These are phyloP conservation scores for Suncus etruscus DNA, from an alignment of 2,113 vertebrate genomes.

Conservation along the genomic window DNA sequence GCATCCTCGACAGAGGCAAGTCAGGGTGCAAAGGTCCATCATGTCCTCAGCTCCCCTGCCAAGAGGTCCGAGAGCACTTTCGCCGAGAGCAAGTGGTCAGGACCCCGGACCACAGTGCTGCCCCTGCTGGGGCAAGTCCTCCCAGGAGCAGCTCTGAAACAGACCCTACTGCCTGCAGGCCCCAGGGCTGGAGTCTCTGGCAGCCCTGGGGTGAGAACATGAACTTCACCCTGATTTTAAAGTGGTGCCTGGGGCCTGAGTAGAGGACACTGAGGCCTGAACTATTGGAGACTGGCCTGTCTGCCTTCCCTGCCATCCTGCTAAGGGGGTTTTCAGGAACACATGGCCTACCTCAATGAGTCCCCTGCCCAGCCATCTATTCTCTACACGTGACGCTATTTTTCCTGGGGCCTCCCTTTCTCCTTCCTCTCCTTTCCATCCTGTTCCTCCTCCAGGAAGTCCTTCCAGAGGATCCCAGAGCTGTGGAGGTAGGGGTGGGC, in stretches of 20 bases:
- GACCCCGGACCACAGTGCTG: not conserved
- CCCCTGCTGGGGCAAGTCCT: not conserved
- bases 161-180: not conserved
- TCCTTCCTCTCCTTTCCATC: not conserved
- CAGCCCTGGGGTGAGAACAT: not conserved
- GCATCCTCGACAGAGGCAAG: not conserved
- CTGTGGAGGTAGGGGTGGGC: not conserved
- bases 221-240: not conserved
- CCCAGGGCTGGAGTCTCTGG: not conserved
- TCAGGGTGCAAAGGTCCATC: constrained; percentile 67
- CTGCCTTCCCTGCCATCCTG: constrained; percentile 40
- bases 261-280: not conserved
- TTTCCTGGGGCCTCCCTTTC: not conserved
- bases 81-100: not conserved
- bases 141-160: not conserved
- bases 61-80: not conserved
- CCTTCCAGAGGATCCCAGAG: constrained; percentile 1
- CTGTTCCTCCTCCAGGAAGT: constrained; percentile 55
- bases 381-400: constrained; percentile 63
- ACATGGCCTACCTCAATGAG: constrained; percentile 72
- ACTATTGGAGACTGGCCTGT: not conserved
- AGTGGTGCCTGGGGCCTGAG: not conserved
- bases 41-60: not conserved
- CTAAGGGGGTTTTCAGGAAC: constrained; percentile 55
- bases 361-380: constrained; percentile 69